These are phyloP conservation scores for Prunella fulvescens DNA, from an alignment of 2,113 vertebrate species.

Conservation along the genomic window DNA sequence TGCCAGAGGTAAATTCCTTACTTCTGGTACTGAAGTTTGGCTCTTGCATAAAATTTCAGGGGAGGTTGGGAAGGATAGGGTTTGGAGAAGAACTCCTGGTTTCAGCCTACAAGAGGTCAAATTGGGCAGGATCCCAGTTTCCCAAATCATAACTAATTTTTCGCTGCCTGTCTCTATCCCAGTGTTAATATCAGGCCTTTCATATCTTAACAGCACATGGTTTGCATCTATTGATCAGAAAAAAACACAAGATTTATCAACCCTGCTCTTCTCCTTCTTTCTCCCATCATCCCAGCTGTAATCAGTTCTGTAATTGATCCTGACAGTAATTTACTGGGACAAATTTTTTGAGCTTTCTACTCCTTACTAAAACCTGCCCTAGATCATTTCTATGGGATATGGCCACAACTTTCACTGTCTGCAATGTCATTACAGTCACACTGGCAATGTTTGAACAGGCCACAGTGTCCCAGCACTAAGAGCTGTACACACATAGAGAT, in stretches of 20 bases:
- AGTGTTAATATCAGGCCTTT: not conserved
- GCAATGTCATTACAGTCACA: not conserved
- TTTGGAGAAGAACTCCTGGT: not conserved
- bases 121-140: not conserved
- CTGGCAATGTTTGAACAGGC: not conserved
- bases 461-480: rapidly evolving
- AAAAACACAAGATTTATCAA: not conserved
- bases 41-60: not conserved
- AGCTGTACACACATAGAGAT: rapidly evolving
- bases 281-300: not conserved
- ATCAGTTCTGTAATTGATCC: not conserved
- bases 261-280: not conserved
- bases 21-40: not conserved
- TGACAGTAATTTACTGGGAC: not conserved
- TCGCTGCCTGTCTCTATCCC: not conserved
- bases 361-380: not conserved
- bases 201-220: not conserved
- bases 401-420: not conserved
- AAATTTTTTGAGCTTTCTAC: not conserved
- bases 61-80: not conserved
- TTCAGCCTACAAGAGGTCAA: not conserved
- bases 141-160: not conserved
- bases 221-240: not conserved
- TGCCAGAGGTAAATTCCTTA: not conserved
- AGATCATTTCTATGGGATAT: no score